Evolutionary conservation across 1,140 invertebrate species (phyloP).

Genomic region (Anoplophora glabripennis): DNA sequence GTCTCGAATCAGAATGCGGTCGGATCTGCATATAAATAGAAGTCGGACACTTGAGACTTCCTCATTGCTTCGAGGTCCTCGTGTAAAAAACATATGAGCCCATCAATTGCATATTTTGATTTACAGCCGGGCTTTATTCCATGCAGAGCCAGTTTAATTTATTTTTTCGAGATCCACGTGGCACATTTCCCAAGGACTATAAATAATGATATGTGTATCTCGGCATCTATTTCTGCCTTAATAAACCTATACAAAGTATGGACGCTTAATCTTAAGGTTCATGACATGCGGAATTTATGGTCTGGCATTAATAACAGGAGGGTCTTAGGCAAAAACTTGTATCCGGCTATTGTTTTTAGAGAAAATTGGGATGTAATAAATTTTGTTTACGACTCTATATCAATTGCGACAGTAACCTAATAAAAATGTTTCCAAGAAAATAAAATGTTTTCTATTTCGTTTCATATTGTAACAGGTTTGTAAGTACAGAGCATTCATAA

Average conservation of each 20-base stretch:
- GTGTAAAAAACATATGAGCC: conserved; percentile 16
- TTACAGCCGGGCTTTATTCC: conserved; percentile 10
- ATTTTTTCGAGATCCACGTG: conserved; percentile 11
- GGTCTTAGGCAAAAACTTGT: too few relatives aligned
- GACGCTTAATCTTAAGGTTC: conserved; percentile 10
- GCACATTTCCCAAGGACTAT: conserved; percentile 14
- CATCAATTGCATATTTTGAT: conserved; percentile 20
- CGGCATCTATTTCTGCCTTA: conserved; percentile 8
- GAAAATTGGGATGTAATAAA: too few relatives aligned
- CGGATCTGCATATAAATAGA: conserved; percentile 43
- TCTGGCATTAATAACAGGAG: too few relatives aligned
- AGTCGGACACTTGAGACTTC: conserved; percentile 31
- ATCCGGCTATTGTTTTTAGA: too few relatives aligned
- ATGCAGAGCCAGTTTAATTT: conserved; percentile 18
- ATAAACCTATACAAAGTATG: conserved; percentile 15
- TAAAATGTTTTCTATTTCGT: too few relatives aligned
- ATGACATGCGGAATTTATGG: conserved; percentile 18
- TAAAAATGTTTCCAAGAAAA: too few relatives aligned
- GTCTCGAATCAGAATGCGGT: conserved; percentile 33
- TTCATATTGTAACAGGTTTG: too few relatives aligned
- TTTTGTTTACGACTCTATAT: too few relatives aligned
- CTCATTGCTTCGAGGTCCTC: conserved; percentile 12
- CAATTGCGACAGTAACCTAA: too few relatives aligned
- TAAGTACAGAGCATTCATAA: too few relatives aligned
- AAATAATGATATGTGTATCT: conserved; percentile 10